phyloP scores from a whole-genome alignment of 2,888 invertebrate species.

The Nymphalis c-album region DNA sequence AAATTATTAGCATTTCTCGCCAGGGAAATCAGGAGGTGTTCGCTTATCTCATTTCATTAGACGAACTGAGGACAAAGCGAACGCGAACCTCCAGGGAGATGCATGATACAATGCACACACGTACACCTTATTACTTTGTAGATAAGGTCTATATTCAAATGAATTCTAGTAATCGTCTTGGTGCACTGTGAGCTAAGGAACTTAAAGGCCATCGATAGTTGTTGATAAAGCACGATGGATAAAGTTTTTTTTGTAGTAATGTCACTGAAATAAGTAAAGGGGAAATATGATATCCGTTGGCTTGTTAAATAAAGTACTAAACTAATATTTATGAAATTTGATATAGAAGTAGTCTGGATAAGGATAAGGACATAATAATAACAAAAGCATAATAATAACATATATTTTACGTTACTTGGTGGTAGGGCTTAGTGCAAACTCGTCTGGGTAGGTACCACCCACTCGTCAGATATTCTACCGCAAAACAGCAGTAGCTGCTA shows the following conservation, averaged over 20 bases:
- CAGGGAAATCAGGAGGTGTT: conserved; percentile 72
- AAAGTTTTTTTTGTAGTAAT: conserved; percentile 18
- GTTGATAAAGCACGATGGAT: conserved; percentile 22
- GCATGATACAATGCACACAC: not conserved
- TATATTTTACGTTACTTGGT: too few relatives aligned
- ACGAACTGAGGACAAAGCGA: conserved; percentile 59
- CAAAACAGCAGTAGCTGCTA: too few relatives aligned
- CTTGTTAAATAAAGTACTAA: too few relatives aligned
- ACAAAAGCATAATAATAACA: too few relatives aligned
- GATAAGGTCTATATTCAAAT: conserved; percentile 15
- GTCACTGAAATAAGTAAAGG: not conserved
- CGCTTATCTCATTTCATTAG: conserved; percentile 74
- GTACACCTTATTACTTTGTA: not conserved
- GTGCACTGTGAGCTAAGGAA: conserved; percentile 19
- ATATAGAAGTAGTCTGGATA: too few relatives aligned
- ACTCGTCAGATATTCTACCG: too few relatives aligned
- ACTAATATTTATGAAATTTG: too few relatives aligned
- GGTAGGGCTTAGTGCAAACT: too few relatives aligned
- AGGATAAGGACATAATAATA: too few relatives aligned
- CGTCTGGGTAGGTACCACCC: too few relatives aligned
- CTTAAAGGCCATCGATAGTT: conserved; percentile 32
- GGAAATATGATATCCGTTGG: too few relatives aligned
- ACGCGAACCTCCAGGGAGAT: conserved; percentile 31
- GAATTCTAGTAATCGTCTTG: not conserved
- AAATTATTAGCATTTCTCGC: conserved; percentile 49